Base-by-base conservation (phyloP, 2,888 invertebrate genomes). In the Erebia epiphron region DNA sequence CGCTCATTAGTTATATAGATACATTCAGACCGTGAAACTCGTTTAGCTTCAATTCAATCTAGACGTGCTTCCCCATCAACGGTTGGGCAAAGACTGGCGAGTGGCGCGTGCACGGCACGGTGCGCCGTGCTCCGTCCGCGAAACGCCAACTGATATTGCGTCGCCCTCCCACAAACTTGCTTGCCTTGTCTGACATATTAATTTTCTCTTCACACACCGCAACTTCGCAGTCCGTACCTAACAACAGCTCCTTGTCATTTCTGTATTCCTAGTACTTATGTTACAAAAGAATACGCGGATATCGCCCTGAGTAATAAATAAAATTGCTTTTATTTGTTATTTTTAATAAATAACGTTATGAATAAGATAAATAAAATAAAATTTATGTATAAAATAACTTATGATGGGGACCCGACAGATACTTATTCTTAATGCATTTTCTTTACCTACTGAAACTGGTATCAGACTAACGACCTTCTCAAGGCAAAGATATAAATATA, bases 231-330 rank as follows among this genome's bases (percentile, higher is more conserved):
- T 18, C 18, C 80, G 62, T 69, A 75, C 75, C 78, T 76, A 79
- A 74, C 77, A 77, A 73, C 82, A 79, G 79, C 76, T 81, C 78
- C 70, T 76, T 72, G 68, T 46, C 56, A 76, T 76, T 85, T 87
- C 85, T 92, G 86, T 80, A 81, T 84, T 90, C 92, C 92, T 92
- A 80, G 92, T 93, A 90, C 83, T 87, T 83, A 78, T 83, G 88
- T 91, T 90, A 90, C 91, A 90, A 90, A 91, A 92, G 90, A 91
- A 89, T 90, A 90, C 90, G 87, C 87, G 86, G 86, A 84, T 85
- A 77, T 83, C 79, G 82, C 79, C 80, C 78, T 75, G 75, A 70
- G 21, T 21, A n/a, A 21, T 21, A 21, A 21, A 18, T 18, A 70
- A 72, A 50, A 49, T 68, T 70, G 75, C 69, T 71, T 49, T 69